These are phyloP conservation scores for Cantharis flavilabris DNA, from an alignment of 2,888 invertebrate genomes.

Conservation along the genomic window DNA sequence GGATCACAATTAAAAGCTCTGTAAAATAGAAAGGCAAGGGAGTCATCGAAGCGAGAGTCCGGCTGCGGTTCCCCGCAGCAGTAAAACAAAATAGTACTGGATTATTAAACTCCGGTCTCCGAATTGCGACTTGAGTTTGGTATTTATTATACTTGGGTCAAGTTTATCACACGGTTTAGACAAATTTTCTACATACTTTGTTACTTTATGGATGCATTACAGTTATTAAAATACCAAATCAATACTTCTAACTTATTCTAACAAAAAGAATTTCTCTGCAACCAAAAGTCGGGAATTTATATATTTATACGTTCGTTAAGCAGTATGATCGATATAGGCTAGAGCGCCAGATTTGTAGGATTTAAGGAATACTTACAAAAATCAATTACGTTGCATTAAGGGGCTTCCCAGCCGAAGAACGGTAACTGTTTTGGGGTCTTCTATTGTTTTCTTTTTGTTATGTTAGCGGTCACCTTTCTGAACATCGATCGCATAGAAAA, in stretches of 20 bases:
- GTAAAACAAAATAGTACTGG: slow-evolving; percentile 25
- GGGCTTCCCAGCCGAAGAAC: neutral
- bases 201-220: neutral
- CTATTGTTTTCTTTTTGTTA: neutral
- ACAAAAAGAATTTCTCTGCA: neutral
- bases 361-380: neutral
- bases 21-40: slow-evolving; percentile 22
- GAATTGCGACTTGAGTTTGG: slow-evolving; percentile 1
- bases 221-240: neutral
- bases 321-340: neutral
- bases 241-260: neutral
- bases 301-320: neutral
- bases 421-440: neutral
- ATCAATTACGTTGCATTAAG: neutral
- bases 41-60: slow-evolving; percentile 22
- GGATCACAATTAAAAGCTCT: slow-evolving; percentile 25
- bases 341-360: neutral
- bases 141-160: slow-evolving; percentile 2
- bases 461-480: no score
- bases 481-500: no score
- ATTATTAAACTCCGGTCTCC: slow-evolving; percentile 23
- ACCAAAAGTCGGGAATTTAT: neutral
- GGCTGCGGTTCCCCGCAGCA: slow-evolving; percentile 25
- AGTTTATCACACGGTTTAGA: neutral
- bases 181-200: slow-evolving; percentile 3